phyloP scores from a whole-genome alignment of 2,113 vertebrate genomes.

The Lanius collurio region DNA sequence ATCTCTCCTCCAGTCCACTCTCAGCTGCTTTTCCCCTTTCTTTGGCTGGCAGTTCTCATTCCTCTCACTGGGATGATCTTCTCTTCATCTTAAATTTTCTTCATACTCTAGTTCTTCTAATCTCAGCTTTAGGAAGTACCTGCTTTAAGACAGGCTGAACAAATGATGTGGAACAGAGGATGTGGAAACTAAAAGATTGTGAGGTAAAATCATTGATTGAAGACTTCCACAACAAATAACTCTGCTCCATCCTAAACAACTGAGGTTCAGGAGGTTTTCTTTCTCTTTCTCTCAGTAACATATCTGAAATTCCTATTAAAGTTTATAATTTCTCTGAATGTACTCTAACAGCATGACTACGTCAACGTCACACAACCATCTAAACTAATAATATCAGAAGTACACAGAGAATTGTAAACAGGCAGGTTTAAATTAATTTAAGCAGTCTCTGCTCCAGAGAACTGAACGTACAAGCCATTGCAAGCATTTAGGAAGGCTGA shows the following conservation, averaged over 20 bases:
- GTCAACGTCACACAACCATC: background rate
- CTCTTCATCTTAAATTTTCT: background rate
- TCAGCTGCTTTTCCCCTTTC: background rate
- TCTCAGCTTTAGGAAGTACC: background rate
- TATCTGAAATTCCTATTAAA: background rate
- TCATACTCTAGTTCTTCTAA: background rate
- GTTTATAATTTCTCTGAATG: background rate
- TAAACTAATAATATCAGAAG: background rate
- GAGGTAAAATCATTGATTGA: background rate
- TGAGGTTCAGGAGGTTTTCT: background rate
- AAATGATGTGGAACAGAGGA: background rate
- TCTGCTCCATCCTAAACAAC: background rate
- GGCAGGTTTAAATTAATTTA: background rate
- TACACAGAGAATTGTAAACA: background rate
- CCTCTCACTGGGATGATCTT: background rate
- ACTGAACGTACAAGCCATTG: background rate
- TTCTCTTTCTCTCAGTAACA: background rate
- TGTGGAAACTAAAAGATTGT: background rate
- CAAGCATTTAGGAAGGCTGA: background rate
- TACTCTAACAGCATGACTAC: background rate
- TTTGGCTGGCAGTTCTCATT: background rate
- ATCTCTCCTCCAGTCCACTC: background rate
- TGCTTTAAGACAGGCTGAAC: background rate
- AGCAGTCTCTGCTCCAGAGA: background rate
- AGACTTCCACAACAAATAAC: background rate